phyloP scores from a whole-genome alignment of 2,888 invertebrate species.

The Spicauda simplicius region DNA sequence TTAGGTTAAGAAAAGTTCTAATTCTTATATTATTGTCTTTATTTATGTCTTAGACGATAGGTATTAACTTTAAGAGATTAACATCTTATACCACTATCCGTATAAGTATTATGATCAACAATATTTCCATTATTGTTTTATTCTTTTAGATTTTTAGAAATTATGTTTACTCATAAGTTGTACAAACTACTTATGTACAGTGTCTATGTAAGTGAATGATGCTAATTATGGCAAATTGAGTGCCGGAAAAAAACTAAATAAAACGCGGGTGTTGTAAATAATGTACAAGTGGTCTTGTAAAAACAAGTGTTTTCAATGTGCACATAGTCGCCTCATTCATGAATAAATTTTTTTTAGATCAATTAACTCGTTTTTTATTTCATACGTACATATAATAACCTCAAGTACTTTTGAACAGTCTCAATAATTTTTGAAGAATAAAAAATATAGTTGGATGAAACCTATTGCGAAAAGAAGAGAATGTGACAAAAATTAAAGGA shows the following conservation, averaged over 20 bases:
- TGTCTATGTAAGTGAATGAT: conserved; percentile 59
- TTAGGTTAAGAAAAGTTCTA: conserved; percentile 65
- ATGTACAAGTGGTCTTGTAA: conserved; percentile 79
- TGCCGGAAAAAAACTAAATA: conserved; percentile 46
- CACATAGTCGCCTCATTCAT: conserved; percentile 85
- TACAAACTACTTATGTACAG: conserved; percentile 83
- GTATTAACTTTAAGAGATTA: conserved; percentile 74
- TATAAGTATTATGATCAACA: conserved; percentile 82
- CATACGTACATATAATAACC: background rate
- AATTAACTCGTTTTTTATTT: conserved; percentile 56
- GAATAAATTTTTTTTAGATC: conserved; percentile 83
- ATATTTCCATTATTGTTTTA: conserved; percentile 79
- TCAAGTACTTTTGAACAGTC: no score
- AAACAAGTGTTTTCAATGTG: conserved; percentile 83
- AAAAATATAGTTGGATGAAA: no score
- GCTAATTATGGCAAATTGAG: conserved; percentile 47
- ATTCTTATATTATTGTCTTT: conserved; percentile 75
- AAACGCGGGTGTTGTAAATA: conserved; percentile 74
- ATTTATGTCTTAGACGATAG: conserved; percentile 71
- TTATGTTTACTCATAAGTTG: conserved; percentile 70
- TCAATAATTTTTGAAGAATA: no score
- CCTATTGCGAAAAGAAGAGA: no score
- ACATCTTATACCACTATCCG: conserved; percentile 79
- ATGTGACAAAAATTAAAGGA: no score
- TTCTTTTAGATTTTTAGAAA: conserved; percentile 68